Base-by-base conservation (phyloP, 2,888 invertebrate species). In the Lithosia quadra region DNA sequence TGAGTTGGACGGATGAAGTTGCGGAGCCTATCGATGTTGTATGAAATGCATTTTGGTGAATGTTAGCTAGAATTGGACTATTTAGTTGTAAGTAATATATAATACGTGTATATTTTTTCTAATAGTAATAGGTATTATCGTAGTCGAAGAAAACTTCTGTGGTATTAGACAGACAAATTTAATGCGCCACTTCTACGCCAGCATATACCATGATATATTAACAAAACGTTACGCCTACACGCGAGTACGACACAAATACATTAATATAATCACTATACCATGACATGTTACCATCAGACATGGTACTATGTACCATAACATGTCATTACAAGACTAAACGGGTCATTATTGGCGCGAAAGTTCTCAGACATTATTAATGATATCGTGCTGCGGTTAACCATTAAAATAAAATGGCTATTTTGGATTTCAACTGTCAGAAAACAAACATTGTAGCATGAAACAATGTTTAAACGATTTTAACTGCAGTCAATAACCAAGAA, bases 261-360 rank as follows among this genome's bases (percentile, higher is more conserved):
- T 62, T 49, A 61, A 15, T 34, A 33, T 67, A 62, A 67, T 61
- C 36, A 39, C 10, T 10, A 59, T 59, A 67, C 21, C 56, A 43
- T 67, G 62, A 67, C 67, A 62, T 39, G 59, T 57, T 43, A 58
- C 39, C 21, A n/a, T 43, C 61, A 36, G 28, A 28, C 28, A 28
- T 28, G 28, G 28, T 59, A n/a, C n/a, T 18, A 18, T 33, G 22
- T 18, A 62, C n/a, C 18, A 28, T 39, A 55, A 34, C 18, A 21
- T 39, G 3, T 57, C 18, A 33, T 33, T 53, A 43, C 4, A 22
- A 1, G 55, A 53, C 53, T 55, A 53, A 34, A 21, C 22, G 34
- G 55, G 34, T 36, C 21, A 55, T 55, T 63, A 22, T 34, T 33
- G 33, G 9, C 10, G 53, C 63, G 24, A 63, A 63, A 55, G 63